phyloP scores from a whole-genome alignment of 2,888 invertebrate genomes.

The Carpatolechia fugitivella region DNA sequence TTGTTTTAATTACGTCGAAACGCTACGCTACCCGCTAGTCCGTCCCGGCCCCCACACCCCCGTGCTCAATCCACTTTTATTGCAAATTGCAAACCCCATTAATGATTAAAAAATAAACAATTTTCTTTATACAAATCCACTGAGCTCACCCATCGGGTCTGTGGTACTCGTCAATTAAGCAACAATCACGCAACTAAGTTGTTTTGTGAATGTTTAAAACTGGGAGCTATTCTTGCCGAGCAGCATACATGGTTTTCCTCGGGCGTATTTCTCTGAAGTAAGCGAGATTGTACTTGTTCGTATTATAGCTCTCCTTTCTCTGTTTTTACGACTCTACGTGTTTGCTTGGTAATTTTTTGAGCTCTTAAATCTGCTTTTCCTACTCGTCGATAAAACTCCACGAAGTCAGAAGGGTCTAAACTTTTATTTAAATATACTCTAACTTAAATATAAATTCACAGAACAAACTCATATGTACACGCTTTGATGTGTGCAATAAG shows the following conservation, averaged over 20 bases:
- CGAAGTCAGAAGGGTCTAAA: background rate
- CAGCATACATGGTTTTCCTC: constrained; percentile 10
- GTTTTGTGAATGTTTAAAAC: constrained; percentile 16
- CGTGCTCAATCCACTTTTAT: constrained; percentile 55
- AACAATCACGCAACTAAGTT: constrained; percentile 15
- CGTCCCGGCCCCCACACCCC: constrained; percentile 25
- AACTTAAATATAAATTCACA: background rate
- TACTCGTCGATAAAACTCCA: background rate
- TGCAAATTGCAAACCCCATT: constrained; percentile 66
- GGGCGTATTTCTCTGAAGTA: constrained; percentile 11
- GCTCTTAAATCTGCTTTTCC: constrained; percentile 6
- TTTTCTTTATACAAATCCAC: constrained; percentile 21
- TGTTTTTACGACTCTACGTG: constrained; percentile 12
- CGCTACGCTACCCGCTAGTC: constrained; percentile 49
- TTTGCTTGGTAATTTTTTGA: constrained; percentile 7
- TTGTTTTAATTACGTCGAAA: constrained; percentile 77
- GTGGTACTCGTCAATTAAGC: constrained; percentile 14
- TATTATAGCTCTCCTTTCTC: constrained; percentile 12
- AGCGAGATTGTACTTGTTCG: constrained; percentile 4
- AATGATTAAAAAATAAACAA: constrained; percentile 58
- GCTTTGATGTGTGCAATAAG: constrained; percentile 1
- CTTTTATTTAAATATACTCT: constrained; percentile 1
- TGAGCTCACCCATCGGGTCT: constrained; percentile 3
- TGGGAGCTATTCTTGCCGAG: constrained; percentile 13
- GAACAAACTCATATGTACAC: background rate